Percentiles rank a stretch among this genome's conserved stretches.
Evolutionary conservation across 2,888 invertebrate genomes (phyloP).

Genomic region (Lymantria monacha): DNA sequence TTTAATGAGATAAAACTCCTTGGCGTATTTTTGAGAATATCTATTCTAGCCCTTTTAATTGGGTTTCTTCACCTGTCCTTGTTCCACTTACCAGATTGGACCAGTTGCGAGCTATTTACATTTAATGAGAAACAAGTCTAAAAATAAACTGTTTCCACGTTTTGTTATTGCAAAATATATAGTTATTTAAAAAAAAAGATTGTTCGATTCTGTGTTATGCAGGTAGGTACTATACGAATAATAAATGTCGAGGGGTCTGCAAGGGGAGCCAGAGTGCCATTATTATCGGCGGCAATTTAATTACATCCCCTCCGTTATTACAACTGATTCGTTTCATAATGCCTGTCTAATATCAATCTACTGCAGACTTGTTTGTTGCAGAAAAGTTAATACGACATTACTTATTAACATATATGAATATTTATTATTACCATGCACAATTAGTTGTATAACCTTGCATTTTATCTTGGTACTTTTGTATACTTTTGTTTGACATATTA

Average conservation of each 20-base stretch:
- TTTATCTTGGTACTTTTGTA: too few relatives aligned
- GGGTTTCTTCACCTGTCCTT: slow-evolving; percentile 32
- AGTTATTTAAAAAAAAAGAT: slow-evolving; percentile 19
- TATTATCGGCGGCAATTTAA: slow-evolving; percentile 81
- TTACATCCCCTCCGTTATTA: slow-evolving; percentile 79
- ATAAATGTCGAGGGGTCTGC: slow-evolving; percentile 76
- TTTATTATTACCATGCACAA: too few relatives aligned
- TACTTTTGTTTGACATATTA: too few relatives aligned
- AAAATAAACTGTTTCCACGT: slow-evolving; percentile 27
- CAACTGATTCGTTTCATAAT: slow-evolving; percentile 79
- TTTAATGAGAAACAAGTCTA: slow-evolving; percentile 26
- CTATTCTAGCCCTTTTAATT: slow-evolving; percentile 38
- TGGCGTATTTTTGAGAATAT: slow-evolving; percentile 24
- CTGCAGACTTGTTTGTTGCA: slow-evolving; percentile 41
- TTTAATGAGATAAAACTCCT: slow-evolving; percentile 12
- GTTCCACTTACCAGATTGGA: slow-evolving; percentile 35
- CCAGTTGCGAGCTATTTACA: slow-evolving; percentile 30
- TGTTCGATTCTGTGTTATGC: slow-evolving; percentile 35
- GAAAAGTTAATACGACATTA: slow-evolving; percentile 38
- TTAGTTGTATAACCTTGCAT: too few relatives aligned
- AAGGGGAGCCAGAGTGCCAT: slow-evolving; percentile 72
- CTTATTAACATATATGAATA: slow-evolving; percentile 26
- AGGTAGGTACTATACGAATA: slow-evolving; percentile 58
- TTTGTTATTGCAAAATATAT: slow-evolving; percentile 3
- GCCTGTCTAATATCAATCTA: slow-evolving; percentile 63